Evolutionary conservation across 2,888 invertebrate species (phyloP), one percentile per base, ranked within the genome.

Genomic region (Pachydiplax longipennis): DNA sequence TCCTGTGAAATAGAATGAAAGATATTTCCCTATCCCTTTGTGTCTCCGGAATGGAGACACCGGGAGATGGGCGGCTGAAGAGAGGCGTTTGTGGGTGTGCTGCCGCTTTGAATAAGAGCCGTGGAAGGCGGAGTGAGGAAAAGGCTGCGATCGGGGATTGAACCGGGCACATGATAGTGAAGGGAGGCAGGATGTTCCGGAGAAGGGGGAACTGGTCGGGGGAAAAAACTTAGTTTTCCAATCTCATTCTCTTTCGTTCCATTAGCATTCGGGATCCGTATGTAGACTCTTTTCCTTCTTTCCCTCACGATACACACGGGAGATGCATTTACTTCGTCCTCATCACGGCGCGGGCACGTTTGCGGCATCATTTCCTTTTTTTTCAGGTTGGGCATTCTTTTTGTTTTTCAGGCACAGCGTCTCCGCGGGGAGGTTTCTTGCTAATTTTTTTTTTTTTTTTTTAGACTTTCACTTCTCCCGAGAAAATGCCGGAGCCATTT

Each of bases 1-100:
- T 25, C 15, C 35, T 58, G 35, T 58, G 87, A 53, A 87, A 61
- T 35, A 87, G 87, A 87, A 83, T 83, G 83, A 83, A 65, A 87
- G 87, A 87, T 87, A 37, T 73, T 31, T 37, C 87, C 87, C 37
- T 58, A 18, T 61, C 65, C 22, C 22, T 61, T 37, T 37, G 87
- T 37, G 37, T 31, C 61, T 61, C 10, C 87, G 48, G 61, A 31
- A 61, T 87, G 61, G 61, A 37, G n/a, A 37, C 53, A 65, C 37
- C 61, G 65, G 37, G 25, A 37, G 37, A 61, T 87, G 53, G 53
- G 87, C 83, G 53, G 83, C 35, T 83, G 58, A 31, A 58, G 31
- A 53, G 53, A 83, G 44, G 58, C 22, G 35, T 22, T 6, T 15
- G 83, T 18, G 35, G 37, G 37, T 44, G 83, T 35, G 83, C n/a